Conservation (phyloP, 2,797 vertebrate genomes). For the Petrocephalus schoutedeni region DNA sequence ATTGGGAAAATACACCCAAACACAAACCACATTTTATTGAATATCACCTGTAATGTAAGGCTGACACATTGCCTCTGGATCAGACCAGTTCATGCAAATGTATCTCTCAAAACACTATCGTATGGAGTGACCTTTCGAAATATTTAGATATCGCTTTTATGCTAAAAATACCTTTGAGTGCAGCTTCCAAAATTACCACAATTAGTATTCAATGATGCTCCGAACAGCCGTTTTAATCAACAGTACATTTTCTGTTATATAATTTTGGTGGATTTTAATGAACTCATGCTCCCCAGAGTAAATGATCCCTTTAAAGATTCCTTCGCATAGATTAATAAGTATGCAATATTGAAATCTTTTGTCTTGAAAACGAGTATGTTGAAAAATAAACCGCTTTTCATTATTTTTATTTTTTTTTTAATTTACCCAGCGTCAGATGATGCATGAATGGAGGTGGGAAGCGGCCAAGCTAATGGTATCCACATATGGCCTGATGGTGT, state of each 20-base stretch:
- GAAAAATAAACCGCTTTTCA: constrained; percentile 21
- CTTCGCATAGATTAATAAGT: constrained; percentile 27
- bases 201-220: constrained; percentile 30
- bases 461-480: neutral
- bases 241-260: constrained; percentile 26
- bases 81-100: neutral
- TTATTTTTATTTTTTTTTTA: constrained; percentile 20
- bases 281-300: constrained; percentile 25
- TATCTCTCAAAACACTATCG: neutral
- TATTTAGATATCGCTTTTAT: constrained; percentile 1
- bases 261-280: constrained; percentile 30
- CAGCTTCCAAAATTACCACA: constrained; percentile 26
- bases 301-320: constrained; percentile 28
- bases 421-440: neutral
- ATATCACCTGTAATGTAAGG: neutral
- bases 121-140: neutral
- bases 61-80: neutral
- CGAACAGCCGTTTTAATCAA: constrained; percentile 30
- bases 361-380: constrained; percentile 27
- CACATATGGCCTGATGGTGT: neutral
- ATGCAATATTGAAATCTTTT: constrained; percentile 28
- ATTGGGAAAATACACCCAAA: neutral
- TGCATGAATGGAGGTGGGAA: neutral
- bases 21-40: neutral
- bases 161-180: constrained; percentile 14